Evolutionary conservation across 2,113 vertebrate genomes (phyloP), one percentile per base, ranked within the genome.

Genomic region (Ascaphus truei): DNA sequence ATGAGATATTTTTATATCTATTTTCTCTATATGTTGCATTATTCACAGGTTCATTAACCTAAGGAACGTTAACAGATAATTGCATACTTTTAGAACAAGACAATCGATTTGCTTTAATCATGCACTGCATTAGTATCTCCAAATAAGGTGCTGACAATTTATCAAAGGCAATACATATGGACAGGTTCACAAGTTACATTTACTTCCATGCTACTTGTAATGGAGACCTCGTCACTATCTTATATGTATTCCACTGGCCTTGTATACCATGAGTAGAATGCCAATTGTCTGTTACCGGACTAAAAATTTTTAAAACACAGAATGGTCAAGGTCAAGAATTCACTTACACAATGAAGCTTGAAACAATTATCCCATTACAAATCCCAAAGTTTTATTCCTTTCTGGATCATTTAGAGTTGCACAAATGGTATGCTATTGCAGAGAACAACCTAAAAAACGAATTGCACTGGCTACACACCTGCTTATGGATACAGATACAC

Each of bases 81-180:
- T 43, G 23, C 18, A 41, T 41, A 10, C 15, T 18, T 61, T 37
- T 60, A 41, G 36, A 61, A 57, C 30, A 27, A 61, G 58, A 3
- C 13, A 61, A 61, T 61, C 26, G 20, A 61, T 61, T 27, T 13
- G 9, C 22, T 61, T 61, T 61, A 61, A 61, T 61, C 37, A 61
- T 61, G 25, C 29, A 15, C 34, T 59, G 23, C 58, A 61, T 43
- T 43, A 61, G 8, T 61, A 25, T n/a, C 37, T 27, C 9, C 23
- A 9, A 57, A 57, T 18, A 57, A 57, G 53, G 30, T 34, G 53
- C 22, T 57, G 53, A 20, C 30, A 4, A 57, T 57, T 34, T 57
- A 56, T 57, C 31, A 36, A 57, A 16, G 18, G 53, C 20, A 34
- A 33, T 55, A 18, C 53, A 22, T 25, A 30, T 57, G 51, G n/a